Conservation (phyloP, 2,888 invertebrate species). For the Muscina levida region DNA sequence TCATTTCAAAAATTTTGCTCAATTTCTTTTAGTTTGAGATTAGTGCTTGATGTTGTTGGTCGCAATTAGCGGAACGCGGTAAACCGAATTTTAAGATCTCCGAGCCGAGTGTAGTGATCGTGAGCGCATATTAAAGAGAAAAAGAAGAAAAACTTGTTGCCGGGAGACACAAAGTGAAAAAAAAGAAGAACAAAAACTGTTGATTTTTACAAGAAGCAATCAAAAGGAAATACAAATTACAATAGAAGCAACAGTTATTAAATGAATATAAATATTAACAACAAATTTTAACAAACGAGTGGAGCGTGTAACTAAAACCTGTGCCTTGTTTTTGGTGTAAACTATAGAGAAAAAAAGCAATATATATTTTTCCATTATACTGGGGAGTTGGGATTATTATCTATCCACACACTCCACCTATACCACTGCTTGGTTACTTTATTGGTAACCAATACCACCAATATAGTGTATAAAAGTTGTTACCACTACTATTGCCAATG, state of each 20-base stretch:
- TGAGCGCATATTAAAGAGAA: constrained; percentile 43
- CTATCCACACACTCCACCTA: constrained; percentile 19
- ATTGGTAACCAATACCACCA: constrained; percentile 70
- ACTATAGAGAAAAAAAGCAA: not conserved
- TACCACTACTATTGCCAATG: not conserved
- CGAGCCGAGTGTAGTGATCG: constrained; percentile 31
- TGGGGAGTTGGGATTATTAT: not conserved
- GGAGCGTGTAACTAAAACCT: not conserved
- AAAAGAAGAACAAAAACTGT: not conserved
- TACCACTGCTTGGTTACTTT: constrained; percentile 45
- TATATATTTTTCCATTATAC: constrained; percentile 2
- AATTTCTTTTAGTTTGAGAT: constrained; percentile 56
- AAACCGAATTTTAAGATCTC: not conserved
- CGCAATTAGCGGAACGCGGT: constrained; percentile 13
- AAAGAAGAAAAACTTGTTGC: constrained; percentile 46
- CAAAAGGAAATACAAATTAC: not conserved
- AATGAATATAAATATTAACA: not conserved
- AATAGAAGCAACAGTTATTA: constrained; percentile 2
- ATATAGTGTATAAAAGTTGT: no score
- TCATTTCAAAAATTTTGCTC: constrained; percentile 31
- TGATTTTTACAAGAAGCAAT: constrained; percentile 18
- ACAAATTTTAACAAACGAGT: constrained; percentile 14
- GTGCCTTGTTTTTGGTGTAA: constrained; percentile 40
- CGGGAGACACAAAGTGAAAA: constrained; percentile 16
- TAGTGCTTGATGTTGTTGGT: constrained; percentile 58